Conservation (phyloP, 1,140 invertebrate genomes). For the Pararge aegeria region DNA sequence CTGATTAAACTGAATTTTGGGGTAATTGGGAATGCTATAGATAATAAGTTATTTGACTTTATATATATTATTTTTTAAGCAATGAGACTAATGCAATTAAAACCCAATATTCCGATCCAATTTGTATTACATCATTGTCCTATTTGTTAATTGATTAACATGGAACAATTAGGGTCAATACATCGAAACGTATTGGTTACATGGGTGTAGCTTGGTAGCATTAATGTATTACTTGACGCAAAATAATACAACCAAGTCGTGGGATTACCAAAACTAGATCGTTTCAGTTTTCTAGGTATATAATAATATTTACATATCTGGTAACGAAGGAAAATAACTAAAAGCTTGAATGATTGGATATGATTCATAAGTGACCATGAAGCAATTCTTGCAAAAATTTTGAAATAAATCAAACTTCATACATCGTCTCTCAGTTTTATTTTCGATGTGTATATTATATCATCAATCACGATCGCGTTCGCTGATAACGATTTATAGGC, state of each 20-base stretch:
- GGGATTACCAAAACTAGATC: too few species aligned
- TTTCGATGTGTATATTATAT: background rate
- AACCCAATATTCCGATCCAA: background rate
- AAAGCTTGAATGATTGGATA: background rate
- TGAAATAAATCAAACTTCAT: too few species aligned
- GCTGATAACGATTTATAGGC: too few species aligned
- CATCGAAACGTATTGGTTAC: constrained; percentile 26
- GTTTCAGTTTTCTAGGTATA: too few species aligned
- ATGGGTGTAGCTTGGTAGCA: constrained; percentile 5
- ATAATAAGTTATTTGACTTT: too few species aligned
- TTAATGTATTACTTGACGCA: background rate
- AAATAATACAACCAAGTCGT: background rate
- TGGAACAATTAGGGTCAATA: constrained; percentile 36
- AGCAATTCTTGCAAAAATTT: background rate
- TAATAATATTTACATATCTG: background rate
- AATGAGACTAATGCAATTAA: constrained; percentile 19
- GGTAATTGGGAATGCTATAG: too few species aligned
- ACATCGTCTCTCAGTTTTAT: too few species aligned
- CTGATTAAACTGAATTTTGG: too few species aligned
- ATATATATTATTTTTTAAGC: constrained; percentile 40
- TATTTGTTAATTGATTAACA: constrained; percentile 19
- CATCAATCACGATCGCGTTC: too few species aligned
- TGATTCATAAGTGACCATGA: background rate
- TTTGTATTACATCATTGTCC: background rate
- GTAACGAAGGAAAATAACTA: too few species aligned